These are phyloP conservation scores for Botia almorhae DNA, from an alignment of 2,797 vertebrate species.

Conservation along the genomic window DNA sequence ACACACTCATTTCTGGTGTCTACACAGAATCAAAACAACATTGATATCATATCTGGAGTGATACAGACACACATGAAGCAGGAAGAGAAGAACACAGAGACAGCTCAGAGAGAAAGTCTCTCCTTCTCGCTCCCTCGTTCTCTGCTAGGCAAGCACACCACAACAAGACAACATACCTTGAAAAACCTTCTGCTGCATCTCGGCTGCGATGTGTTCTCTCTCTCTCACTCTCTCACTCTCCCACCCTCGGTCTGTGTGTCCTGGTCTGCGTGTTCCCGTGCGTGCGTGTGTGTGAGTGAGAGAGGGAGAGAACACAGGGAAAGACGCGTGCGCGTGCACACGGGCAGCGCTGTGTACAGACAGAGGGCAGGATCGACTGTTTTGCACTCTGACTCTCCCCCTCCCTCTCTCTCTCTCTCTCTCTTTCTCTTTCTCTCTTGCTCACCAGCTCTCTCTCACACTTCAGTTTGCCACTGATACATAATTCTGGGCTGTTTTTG, in stretches of 20 bases:
- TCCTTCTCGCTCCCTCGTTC: conserved; percentile 73
- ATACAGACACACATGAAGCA: conserved; percentile 72
- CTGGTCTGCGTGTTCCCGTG: conserved; percentile 73
- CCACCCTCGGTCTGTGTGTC: conserved; percentile 68
- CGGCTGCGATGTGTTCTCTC: conserved; percentile 85
- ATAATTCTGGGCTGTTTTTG: conserved; percentile 78
- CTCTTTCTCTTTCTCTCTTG: conserved; percentile 60
- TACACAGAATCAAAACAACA: conserved; percentile 69
- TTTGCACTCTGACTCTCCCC: conserved; percentile 77
- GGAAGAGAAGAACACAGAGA: conserved; percentile 72
- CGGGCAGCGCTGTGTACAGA: conserved; percentile 83
- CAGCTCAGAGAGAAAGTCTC: conserved; percentile 68
- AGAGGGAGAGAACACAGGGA: conserved; percentile 69
- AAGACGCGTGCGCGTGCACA: conserved; percentile 68
- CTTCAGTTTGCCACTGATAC: conserved; percentile 79
- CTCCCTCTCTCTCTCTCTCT: conserved; percentile 60
- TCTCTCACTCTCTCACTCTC: conserved; percentile 78
- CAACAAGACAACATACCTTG: conserved; percentile 85
- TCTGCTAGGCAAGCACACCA: conserved; percentile 83
- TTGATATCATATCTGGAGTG: conserved; percentile 64
- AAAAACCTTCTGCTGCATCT: conserved; percentile 86
- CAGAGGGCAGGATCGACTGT: conserved; percentile 84
- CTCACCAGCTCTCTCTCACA: conserved; percentile 55
- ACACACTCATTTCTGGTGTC: conserved; percentile 72
- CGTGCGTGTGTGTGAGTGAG: conserved; percentile 60